Conservation (phyloP, 2,797 vertebrate species). For the Paedocypris micromegethes region DNA sequence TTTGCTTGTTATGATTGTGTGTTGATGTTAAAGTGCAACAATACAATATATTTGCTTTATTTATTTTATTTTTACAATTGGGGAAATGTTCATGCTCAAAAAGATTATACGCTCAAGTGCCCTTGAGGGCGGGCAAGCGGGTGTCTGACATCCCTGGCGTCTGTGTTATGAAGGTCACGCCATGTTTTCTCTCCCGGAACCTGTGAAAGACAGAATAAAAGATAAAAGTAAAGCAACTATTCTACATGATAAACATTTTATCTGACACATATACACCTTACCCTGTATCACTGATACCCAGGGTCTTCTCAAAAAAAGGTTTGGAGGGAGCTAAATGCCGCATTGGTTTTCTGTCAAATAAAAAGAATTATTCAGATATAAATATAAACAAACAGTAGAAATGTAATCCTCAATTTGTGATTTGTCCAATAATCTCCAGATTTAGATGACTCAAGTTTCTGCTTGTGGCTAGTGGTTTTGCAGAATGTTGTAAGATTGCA, state of each 20-base stretch:
- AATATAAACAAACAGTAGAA: background rate
- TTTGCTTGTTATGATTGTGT: no score
- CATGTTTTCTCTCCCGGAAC: background rate
- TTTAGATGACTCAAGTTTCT: no score
- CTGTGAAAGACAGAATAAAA: slow-evolving; percentile 4
- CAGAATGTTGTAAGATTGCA: no score
- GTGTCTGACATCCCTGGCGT: slow-evolving; percentile 7
- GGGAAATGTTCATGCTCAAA: background rate
- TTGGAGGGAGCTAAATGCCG: background rate
- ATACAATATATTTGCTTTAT: no score
- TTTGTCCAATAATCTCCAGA: no score
- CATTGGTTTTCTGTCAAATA: slow-evolving; percentile 22
- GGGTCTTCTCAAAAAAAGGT: slow-evolving; percentile 23
- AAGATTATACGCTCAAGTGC: background rate
- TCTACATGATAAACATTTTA: no score
- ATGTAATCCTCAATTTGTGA: no score
- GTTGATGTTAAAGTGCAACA: no score
- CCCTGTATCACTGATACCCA: slow-evolving; percentile 11
- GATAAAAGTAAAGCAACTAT: no score
- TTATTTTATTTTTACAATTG: no score
- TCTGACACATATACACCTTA: slow-evolving; percentile 4
- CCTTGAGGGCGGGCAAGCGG: slow-evolving; percentile 8
- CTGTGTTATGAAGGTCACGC: slow-evolving; percentile 16
- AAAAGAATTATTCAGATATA: background rate
- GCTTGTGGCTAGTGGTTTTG: no score